Conservation (phyloP, 2,113 vertebrate species). For the Scatophagus argus region DNA sequence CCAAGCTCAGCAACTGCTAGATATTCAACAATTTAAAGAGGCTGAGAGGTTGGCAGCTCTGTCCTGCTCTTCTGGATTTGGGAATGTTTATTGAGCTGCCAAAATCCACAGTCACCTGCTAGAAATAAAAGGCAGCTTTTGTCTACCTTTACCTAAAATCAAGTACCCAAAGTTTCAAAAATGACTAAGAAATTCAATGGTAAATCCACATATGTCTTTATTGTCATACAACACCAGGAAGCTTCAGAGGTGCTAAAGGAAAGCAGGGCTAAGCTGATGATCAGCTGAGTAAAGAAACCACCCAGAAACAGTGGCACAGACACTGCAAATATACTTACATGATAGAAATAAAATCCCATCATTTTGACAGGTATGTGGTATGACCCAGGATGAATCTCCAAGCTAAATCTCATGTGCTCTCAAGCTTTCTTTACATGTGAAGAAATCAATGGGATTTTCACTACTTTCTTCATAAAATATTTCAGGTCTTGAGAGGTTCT, state of each 20-base stretch:
- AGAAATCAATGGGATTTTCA: background rate
- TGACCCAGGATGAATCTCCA: background rate
- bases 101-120: too few species aligned
- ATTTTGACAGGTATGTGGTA: background rate
- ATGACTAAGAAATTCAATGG: background rate
- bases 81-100: too few species aligned
- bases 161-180: background rate
- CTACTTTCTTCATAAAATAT: background rate
- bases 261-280: background rate
- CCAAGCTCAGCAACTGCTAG: too few species aligned
- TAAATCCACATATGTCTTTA: background rate
- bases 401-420: background rate
- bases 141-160: background rate
- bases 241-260: too few species aligned
- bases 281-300: background rate
- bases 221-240: too few species aligned
- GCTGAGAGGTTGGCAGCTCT: too few species aligned
- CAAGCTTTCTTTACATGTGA: background rate
- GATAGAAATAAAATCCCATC: background rate
- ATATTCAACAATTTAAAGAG: too few species aligned
- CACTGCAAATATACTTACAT: too few species aligned
- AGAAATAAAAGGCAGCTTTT: too few species aligned
- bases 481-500: background rate
- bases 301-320: background rate
- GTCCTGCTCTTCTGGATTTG: too few species aligned